Evolutionary conservation across 1,140 invertebrate species (phyloP), one percentile per base, ranked within the genome.

Genomic region (Magallana ariakensis): DNA sequence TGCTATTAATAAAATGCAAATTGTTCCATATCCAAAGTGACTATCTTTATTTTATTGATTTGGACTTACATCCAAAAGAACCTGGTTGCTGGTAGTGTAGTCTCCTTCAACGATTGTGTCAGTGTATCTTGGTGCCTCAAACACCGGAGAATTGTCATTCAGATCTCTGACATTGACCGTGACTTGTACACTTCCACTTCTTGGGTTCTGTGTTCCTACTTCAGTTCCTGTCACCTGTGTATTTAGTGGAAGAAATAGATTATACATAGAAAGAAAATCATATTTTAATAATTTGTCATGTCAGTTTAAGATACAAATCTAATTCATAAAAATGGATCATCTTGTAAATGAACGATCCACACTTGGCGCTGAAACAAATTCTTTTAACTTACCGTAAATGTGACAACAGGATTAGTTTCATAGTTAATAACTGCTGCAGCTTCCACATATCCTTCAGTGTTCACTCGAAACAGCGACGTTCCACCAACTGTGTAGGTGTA

Each of bases 201-300:
- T 57, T 16, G 58, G 85, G 7, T 83, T 33, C 11, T 85, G 1
- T 13, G 88, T 87, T 66, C 87, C 88, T 5, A 80, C 33, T 70
- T 91, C 89, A n/a, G 87, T 89, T 33, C 90, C 90, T n/a, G 83
- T 87, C 0, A 91, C 91, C 92, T 93, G 33, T 46, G 33, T 16
- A 53, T 10, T 53, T 13, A 89, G n/a, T 53, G 60, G 70, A 15
- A 13, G 26, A 19, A 56, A 22, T 62, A 15, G 22, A 16, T 26
- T 15, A 58, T 55, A 87, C 11, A 9, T 15, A 9, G n/a, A 80
- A 16, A 26, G 26, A 11, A 82, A 33, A 15, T 9, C 33, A 46
- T 46, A 46, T 5, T 46, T 46, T 46, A 5, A 46, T 46, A 46
- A 46, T 46, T 46, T 46, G 5, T 5, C 33, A 46, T 46, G 33